Conservation (phyloP, 2,113 vertebrate species). For the Neogale vison region DNA sequence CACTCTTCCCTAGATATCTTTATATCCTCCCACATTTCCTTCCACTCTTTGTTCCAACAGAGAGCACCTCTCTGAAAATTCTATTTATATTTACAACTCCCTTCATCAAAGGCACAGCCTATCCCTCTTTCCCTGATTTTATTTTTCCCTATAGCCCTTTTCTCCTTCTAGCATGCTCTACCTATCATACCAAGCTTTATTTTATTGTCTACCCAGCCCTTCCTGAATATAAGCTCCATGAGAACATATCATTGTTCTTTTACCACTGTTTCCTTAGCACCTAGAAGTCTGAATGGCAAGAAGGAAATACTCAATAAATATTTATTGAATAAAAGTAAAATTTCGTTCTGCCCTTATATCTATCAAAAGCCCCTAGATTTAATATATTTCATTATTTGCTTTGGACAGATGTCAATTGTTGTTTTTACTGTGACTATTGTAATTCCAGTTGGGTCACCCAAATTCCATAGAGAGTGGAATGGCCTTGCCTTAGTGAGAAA, state of each 20-base stretch:
- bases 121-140: neutral
- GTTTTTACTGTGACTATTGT: neutral
- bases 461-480: neutral
- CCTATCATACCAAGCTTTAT: neutral
- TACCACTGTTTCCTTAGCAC: neutral
- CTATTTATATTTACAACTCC: neutral
- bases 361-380: neutral
- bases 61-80: neutral
- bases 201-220: neutral
- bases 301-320: neutral
- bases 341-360: neutral
- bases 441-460: neutral
- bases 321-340: neutral
- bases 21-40: neutral
- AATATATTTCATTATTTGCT: neutral
- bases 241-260: neutral
- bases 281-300: neutral
- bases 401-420: neutral
- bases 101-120: neutral
- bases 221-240: neutral
- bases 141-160: neutral
- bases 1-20: neutral
- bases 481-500: neutral
- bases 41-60: neutral
- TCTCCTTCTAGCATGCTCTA: neutral